Evolutionary conservation across 2,113 vertebrate genomes (phyloP).

Genomic region (Brienomyrus brachyistius): DNA sequence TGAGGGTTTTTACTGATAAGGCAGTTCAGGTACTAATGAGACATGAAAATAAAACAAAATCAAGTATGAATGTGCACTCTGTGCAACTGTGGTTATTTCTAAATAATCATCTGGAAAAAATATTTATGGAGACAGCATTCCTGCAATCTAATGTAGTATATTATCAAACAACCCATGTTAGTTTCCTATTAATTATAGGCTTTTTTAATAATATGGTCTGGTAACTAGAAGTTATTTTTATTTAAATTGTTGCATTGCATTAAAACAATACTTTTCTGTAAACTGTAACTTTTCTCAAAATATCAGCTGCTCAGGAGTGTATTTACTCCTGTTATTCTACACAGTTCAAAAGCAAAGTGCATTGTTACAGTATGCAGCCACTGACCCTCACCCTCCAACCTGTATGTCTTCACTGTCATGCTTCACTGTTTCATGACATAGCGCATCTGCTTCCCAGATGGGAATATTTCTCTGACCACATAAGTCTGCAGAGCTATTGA

Average conservation of each 20-base stretch:
- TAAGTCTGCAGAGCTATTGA: background rate
- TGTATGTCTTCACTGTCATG: too few relatives aligned
- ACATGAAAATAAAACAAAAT: background rate
- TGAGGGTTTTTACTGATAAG: background rate
- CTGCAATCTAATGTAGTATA: background rate
- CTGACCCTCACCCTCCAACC: background rate
- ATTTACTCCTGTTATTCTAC: background rate
- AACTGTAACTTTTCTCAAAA: background rate
- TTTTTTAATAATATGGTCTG: background rate
- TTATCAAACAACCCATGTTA: background rate
- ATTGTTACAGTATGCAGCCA: background rate
- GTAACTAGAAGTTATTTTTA: background rate
- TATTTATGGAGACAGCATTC: background rate
- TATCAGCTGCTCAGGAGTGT: background rate
- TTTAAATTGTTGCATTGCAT: background rate
- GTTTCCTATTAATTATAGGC: background rate
- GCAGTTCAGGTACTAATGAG: background rate
- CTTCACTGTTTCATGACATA: background rate
- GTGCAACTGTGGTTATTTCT: background rate
- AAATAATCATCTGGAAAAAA: background rate
- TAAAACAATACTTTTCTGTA: background rate
- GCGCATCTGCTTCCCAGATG: slow-evolving; percentile 14
- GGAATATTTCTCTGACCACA: slow-evolving; percentile 2
- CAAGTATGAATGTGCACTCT: background rate
- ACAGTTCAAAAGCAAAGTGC: background rate